Conservation (phyloP, 2,113 vertebrate species). For the Hippocampus mohnikei region DNA sequence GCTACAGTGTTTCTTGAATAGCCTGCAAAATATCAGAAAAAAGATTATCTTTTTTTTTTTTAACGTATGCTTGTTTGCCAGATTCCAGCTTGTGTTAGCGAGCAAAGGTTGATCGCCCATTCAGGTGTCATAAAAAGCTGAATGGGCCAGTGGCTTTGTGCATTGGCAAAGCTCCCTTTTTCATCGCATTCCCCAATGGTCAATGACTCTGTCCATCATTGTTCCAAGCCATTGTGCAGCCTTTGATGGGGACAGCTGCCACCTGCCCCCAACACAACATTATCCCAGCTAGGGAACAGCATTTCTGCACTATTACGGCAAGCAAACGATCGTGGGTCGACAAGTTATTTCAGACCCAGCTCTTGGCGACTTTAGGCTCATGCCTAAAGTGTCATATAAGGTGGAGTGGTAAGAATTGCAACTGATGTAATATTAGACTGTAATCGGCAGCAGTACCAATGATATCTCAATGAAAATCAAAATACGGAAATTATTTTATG, state of each 20-base stretch:
- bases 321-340: constrained; percentile 46
- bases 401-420: neutral
- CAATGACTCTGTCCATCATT: constrained; percentile 71
- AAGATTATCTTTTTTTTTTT: constrained; percentile 10
- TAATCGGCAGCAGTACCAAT: neutral
- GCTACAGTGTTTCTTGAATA: constrained; percentile 1
- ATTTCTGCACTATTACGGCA: constrained; percentile 44
- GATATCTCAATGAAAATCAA: neutral
- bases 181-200: constrained; percentile 62
- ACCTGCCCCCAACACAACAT: constrained; percentile 67
- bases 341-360: constrained; percentile 36
- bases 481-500: too few relatives aligned
- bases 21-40: constrained; percentile 20
- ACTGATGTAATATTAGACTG: neutral
- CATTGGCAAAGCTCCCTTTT: constrained; percentile 63
- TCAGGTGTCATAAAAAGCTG: constrained; percentile 60
- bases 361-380: constrained; percentile 10
- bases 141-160: constrained; percentile 62
- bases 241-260: constrained; percentile 69
- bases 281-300: constrained; percentile 45
- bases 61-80: constrained; percentile 36
- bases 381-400: constrained; percentile 15
- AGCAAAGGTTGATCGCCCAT: constrained; percentile 56
- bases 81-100: constrained; percentile 48
- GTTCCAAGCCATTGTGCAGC: constrained; percentile 68